Base-by-base conservation (phyloP, 2,797 vertebrate species). In the Leucoraja ocellata region DNA sequence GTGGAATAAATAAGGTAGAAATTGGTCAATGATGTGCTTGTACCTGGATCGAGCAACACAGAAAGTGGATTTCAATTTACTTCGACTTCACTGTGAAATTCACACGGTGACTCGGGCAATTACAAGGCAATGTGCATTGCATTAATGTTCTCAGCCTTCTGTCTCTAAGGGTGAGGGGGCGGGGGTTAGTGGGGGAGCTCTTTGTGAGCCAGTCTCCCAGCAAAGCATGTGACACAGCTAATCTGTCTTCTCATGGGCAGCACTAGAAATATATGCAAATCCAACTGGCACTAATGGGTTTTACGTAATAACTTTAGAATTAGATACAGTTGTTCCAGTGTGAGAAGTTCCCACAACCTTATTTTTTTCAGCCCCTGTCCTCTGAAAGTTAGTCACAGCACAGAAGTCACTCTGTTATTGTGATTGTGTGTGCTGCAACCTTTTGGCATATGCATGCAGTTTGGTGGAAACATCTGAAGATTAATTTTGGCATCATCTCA, bases 251-350 rank as follows among this genome's bases (percentile, higher is more conserved):
- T 96, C 96, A 96, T 96, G 96, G 96, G 96, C 96, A 95, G 96
- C 95, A 95, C 54, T 95, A 93, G 65, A n/a, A 93, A 93, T 95
- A 96, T 95, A 95, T 95, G 95, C 95, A 96, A 96, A 96, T 97
- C 96, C 96, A 97, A 97, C 97, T 97, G 97, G 97, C 97, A 97
- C 96, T 96, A 97, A 98, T 97, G 96, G 96, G 96, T 97, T 98
- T 97, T 97, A 97, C 96, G 96, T 95, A 96, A 96, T 95, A 95
- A 95, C 95, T 94, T 81, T 94, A 95, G 95, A 95, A 95, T 83
- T 79, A 63, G 93, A 83, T 81, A 93, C 93, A 93, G 93, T 93
- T 93, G 93, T 95, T 95, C 95, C 95, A 94, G 95, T 94, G 94
- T 93, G 95, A 95, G 94, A 95, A 96, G 95, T 95, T 95, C 95